phyloP scores from a whole-genome alignment of 1,140 invertebrate genomes.

The Halictus rubicundus region DNA sequence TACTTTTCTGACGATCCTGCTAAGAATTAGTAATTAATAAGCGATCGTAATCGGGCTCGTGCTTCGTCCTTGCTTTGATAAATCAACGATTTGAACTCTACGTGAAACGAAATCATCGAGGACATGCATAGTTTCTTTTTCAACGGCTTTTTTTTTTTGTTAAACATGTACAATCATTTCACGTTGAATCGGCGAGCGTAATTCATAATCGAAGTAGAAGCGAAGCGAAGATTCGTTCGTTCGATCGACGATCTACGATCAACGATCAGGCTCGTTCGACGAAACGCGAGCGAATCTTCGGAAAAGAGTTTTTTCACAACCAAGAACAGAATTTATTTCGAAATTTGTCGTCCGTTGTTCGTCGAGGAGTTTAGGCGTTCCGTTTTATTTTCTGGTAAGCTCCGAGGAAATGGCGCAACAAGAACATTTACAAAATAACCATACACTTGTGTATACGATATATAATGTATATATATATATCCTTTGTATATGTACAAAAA shows the following conservation, averaged over 20 bases:
- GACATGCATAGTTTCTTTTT: neutral
- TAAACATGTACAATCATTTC: neutral
- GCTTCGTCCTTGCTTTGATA: no score
- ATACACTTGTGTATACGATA: constrained; percentile 25
- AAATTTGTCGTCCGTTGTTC: neutral
- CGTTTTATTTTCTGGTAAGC: constrained; percentile 3
- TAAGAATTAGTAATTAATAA: no score
- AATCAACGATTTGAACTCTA: neutral
- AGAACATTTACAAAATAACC: constrained; percentile 42
- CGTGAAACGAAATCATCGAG: neutral
- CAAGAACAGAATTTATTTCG: neutral
- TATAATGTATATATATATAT: constrained; percentile 32
- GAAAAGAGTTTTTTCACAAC: neutral
- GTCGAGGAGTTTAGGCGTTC: constrained; percentile 23
- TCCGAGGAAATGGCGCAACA: constrained; percentile 17
- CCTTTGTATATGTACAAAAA: constrained; percentile 56
- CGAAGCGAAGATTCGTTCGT: no score
- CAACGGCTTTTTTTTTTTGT: neutral
- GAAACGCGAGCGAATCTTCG: no score
- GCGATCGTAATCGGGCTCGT: no score
- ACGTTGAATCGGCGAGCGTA: neutral
- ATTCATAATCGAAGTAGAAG: neutral
- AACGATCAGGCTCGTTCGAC: no score
- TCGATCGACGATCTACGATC: no score
- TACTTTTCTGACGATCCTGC: no score